Conservation (phyloP, 2,888 invertebrate genomes). For the Malthinus seriepunctatus region DNA sequence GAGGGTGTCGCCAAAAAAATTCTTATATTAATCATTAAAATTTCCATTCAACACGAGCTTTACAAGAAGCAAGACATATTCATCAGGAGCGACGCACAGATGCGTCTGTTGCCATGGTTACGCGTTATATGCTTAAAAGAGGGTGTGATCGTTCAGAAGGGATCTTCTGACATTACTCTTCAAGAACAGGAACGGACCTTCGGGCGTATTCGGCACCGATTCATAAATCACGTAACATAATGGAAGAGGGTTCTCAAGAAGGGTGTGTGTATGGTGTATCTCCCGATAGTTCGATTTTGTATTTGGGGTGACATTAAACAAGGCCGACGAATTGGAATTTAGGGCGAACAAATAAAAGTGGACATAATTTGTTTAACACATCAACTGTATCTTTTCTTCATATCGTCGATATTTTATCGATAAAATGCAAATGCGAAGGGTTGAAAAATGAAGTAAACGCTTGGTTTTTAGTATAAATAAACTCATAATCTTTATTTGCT, state of each 20-base stretch:
- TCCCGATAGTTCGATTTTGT: conserved; percentile 21
- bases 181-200: conserved; percentile 33
- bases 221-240: conserved; percentile 36
- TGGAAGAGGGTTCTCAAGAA: conserved; percentile 28
- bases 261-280: conserved; percentile 9
- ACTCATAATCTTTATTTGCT: too few species aligned
- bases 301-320: conserved; percentile 28
- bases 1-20: conserved; percentile 20
- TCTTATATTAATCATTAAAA: conserved; percentile 28
- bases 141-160: conserved; percentile 37
- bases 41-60: conserved; percentile 23
- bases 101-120: conserved; percentile 46
- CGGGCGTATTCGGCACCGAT: conserved; percentile 29
- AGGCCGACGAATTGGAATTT: conserved; percentile 26
- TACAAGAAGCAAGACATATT: conserved; percentile 30
- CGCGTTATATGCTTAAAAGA: conserved; percentile 41
- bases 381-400: conserved; percentile 10
- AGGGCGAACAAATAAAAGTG: conserved; percentile 26
- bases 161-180: conserved; percentile 24
- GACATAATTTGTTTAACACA: conserved; percentile 34
- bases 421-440: not conserved
- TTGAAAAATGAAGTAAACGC: not conserved
- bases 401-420: not conserved
- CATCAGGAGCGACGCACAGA: conserved; percentile 37
- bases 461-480: too few species aligned